Evolutionary conservation across 1,140 invertebrate species (phyloP), one percentile per base, ranked within the genome.

Genomic region (Piezodorus guildinii): DNA sequence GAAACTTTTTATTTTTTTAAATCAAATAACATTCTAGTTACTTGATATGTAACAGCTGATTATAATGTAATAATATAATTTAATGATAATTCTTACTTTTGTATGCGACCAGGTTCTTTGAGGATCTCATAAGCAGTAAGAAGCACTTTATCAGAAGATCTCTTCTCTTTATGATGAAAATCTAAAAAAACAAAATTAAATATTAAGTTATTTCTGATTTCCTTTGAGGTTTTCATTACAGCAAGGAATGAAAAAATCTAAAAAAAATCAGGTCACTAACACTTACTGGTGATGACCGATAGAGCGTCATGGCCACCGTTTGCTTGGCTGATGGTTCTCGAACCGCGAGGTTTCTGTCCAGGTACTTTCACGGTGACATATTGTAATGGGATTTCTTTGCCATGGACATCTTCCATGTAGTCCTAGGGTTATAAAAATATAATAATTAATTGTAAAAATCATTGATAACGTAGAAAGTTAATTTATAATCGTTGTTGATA

Each of bases 331-430:
- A 86, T 85, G n/a, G 87, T 85, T 72, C 90, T 90, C 0, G 89
- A 91, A 27, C 91, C 91, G 68, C 91, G 80, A 0, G 91, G 92
- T 72, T 91, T 91, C 74, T 93, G 91, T 1, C 95, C 95, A 27
- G 95, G 94, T 21, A 97, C 91, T 79, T 98, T 97, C 6, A 98
- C 95, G 0, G 95, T 98, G 16, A 96, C 95, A 70, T 94, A 94
- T 72, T 95, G 91, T 27, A 98, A 76, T 19, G 91, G 88, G 70
- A 98, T 96, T 75, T 97, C 94, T 79, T 98, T 98, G 15, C 92
- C 94, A 76, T 96, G 93, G 19, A 90, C 83, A 77, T 98, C 91
- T 70, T 97, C 91, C 94, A 97, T 97, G 72, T 98, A 98, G 77
- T 98, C 95, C 86, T 95, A 74, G 3, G 3, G 27, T 4, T 39